These are phyloP conservation scores for Actenoides lindsayi DNA, from an alignment of 2,113 vertebrate genomes.

Conservation along the genomic window DNA sequence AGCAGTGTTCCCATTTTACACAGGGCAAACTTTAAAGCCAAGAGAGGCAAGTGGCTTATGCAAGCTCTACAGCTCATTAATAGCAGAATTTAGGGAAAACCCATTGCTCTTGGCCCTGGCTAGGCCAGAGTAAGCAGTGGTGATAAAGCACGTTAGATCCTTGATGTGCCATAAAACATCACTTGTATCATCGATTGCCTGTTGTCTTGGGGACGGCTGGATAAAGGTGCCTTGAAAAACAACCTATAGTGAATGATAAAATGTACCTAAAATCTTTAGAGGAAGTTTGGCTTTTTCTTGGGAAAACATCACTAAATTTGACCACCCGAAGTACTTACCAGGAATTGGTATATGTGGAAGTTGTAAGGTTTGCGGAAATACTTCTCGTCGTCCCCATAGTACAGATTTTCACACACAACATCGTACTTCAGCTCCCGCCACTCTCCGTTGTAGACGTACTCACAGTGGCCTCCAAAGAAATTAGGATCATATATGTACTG, in stretches of 20 bases:
- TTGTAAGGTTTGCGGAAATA: constrained; percentile 93
- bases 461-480: constrained; percentile 87
- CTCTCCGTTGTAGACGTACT: constrained; percentile 91
- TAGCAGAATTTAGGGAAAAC: background rate
- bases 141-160: background rate
- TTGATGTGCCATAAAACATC: background rate
- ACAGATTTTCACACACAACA: constrained; percentile 83
- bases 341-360: constrained; percentile 85
- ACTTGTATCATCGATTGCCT: background rate
- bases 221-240: background rate
- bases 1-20: background rate
- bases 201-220: background rate
- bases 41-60: background rate
- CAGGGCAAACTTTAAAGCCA: background rate
- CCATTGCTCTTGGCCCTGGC: background rate
- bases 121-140: background rate
- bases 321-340: constrained; percentile 70
- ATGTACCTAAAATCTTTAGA: background rate
- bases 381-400: constrained; percentile 88
- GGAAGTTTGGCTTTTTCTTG: background rate
- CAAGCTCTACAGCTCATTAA: background rate
- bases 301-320: background rate
- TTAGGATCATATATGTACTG: constrained; percentile 77
- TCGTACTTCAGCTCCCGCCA: constrained; percentile 90
- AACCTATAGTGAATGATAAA: background rate